Conservation (phyloP, 2,113 vertebrate genomes). For the Embiotoca jacksoni region DNA sequence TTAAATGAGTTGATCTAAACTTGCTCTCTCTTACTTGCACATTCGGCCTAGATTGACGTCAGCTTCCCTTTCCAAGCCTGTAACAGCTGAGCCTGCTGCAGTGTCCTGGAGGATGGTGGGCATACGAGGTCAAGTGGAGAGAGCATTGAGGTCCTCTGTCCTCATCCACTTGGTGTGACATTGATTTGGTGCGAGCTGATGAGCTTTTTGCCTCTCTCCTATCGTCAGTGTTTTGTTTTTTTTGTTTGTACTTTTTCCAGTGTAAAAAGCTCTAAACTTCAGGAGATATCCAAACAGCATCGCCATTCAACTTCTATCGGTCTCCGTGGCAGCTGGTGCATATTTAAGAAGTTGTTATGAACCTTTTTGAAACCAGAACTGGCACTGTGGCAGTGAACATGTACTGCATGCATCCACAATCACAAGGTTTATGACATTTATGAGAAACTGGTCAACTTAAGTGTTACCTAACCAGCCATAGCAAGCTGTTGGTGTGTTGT, state of each 20-base stretch:
- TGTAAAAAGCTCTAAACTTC: neutral
- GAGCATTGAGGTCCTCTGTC: slow-evolving; percentile 18
- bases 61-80: slow-evolving; percentile 3
- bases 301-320: neutral
- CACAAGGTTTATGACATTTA: too few species aligned
- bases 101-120: slow-evolving; percentile 11
- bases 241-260: neutral
- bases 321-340: neutral
- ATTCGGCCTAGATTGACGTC: slow-evolving; percentile 29
- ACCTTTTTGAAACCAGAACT: too few species aligned
- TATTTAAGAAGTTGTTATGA: neutral
- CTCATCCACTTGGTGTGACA: slow-evolving; percentile 25
- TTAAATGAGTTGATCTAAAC: slow-evolving; percentile 21
- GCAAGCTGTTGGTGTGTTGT: neutral
- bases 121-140: slow-evolving; percentile 48
- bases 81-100: slow-evolving; percentile 25
- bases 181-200: slow-evolving; percentile 32
- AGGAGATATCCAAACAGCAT: neutral
- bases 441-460: too few species aligned
- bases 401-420: too few species aligned
- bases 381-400: too few species aligned
- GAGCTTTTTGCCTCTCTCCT: slow-evolving; percentile 20
- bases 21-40: slow-evolving; percentile 3
- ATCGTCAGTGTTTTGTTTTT: neutral
- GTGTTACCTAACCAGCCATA: neutral